A percentile compares a stretch with the other conserved stretches of the same genome.
Conservation (phyloP, 2,113 vertebrate genomes). For the Psammodynastes pulverulentus region DNA sequence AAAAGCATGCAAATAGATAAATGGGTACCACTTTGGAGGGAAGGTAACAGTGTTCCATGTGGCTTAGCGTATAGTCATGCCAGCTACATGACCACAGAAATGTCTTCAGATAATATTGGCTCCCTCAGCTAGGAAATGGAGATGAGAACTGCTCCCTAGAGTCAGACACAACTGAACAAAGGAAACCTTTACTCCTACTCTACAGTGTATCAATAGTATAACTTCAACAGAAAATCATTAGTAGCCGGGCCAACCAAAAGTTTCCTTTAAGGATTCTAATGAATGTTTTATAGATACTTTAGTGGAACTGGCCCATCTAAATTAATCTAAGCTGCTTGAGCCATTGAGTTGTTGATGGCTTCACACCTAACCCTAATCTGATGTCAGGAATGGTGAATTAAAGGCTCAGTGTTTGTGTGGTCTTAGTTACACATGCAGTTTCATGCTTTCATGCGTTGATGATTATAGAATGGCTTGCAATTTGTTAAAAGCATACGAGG, state of each 20-base stretch:
- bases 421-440: background rate
- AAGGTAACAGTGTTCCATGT: background rate
- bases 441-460: background rate
- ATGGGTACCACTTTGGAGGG: background rate
- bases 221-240: background rate
- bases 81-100: too few relatives aligned
- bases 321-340: background rate
- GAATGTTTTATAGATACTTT: background rate
- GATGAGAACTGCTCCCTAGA: too few relatives aligned
- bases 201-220: background rate
- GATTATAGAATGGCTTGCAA: background rate
- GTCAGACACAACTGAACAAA: too few relatives aligned
- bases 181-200: background rate
- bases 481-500: background rate
- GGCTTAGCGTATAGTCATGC: too few relatives aligned
- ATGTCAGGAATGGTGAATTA: background rate
- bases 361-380: background rate
- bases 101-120: too few relatives aligned
- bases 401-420: background rate
- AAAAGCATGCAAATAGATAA: background rate
- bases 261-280: background rate
- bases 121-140: too few relatives aligned
- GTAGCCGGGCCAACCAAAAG: background rate
- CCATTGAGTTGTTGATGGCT: background rate
- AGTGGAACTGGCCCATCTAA: background rate